Evolutionary conservation across 2,888 invertebrate genomes (phyloP), one percentile per base, ranked within the genome.

Genomic region (Pocota personata): DNA sequence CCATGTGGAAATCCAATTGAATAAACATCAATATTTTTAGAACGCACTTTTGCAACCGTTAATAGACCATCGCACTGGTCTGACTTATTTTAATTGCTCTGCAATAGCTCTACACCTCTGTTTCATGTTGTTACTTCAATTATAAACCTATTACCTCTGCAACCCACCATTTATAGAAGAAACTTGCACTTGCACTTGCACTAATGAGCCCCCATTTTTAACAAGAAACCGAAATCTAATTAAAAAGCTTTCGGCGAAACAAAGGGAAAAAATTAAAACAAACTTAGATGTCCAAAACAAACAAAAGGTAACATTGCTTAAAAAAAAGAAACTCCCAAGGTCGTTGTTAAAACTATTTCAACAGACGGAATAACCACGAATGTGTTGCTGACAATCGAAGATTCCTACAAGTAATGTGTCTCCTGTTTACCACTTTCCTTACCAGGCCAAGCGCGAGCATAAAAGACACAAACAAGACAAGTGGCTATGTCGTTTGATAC

Each of bases 311-410:
- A 52, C 30, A 52, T 52, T 27, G 27, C 7, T 10, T 24, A 7
- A 14, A 37, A 37, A 60, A 62, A 37, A 62, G 40, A 40, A 21
- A 75, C 75, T 16, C 43, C 37, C 75, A 75, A 75, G 75, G 75
- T 75, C 75, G 73, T 43, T 37, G 35, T 35, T n/a, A 40, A n/a
- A 24, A 19, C 16, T 19, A 14, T 73, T 52, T 52, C 73, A 62
- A 30, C 30, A 55, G 32, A 55, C 43, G 40, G 16, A 66, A 71
- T 43, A 14, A 32, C 57, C 57, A 43, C 57, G 21, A 48, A 32
- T 16, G 24, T 14, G 10, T 12, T 10, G 21, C 37, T 16, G 48
- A 72, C 58, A 46, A 64, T 64, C 64, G 7, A 57, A 69, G 43
- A 69, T 27, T 37, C 37, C 58, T 58, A 35, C 2, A 35, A 12